Evolutionary conservation across 2,888 invertebrate genomes (phyloP).

Genomic region (Erebia epiphron): DNA sequence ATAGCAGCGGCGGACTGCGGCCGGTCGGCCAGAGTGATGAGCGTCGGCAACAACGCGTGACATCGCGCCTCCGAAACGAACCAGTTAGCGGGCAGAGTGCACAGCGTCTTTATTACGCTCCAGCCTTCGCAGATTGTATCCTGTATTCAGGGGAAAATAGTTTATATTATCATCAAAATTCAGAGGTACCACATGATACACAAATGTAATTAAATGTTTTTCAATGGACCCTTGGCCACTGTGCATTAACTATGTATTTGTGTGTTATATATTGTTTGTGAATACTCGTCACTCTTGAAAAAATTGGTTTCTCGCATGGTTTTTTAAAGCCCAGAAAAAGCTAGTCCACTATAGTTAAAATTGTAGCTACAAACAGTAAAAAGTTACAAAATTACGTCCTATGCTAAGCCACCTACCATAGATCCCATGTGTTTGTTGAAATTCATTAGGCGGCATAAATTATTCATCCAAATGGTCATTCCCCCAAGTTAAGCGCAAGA

Average conservation of each 20-base stretch:
- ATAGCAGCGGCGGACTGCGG: conserved; percentile 88
- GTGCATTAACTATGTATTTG: too few species aligned
- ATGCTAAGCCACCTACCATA: conserved; percentile 25
- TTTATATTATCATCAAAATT: background rate
- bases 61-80: conserved; percentile 89
- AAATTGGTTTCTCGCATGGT: too few species aligned
- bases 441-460: conserved; percentile 52
- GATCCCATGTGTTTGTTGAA: conserved; percentile 41
- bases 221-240: too few species aligned
- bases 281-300: too few species aligned
- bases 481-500: conserved; percentile 40
- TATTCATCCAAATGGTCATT: conserved; percentile 56
- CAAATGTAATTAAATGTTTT: too few species aligned
- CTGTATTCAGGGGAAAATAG: conserved; percentile 43
- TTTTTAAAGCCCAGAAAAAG: too few species aligned
- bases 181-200: too few species aligned
- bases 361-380: background rate
- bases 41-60: conserved; percentile 89
- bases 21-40: conserved; percentile 85
- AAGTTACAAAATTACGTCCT: conserved; percentile 6
- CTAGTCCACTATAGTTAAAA: too few species aligned
- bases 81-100: conserved; percentile 93
- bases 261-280: too few species aligned
- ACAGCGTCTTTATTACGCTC: conserved; percentile 91
- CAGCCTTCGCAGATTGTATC: conserved; percentile 73